Evolutionary conservation across 23 tunicate genomes (phyloP).

Genomic region (Halocynthia roretzi): DNA sequence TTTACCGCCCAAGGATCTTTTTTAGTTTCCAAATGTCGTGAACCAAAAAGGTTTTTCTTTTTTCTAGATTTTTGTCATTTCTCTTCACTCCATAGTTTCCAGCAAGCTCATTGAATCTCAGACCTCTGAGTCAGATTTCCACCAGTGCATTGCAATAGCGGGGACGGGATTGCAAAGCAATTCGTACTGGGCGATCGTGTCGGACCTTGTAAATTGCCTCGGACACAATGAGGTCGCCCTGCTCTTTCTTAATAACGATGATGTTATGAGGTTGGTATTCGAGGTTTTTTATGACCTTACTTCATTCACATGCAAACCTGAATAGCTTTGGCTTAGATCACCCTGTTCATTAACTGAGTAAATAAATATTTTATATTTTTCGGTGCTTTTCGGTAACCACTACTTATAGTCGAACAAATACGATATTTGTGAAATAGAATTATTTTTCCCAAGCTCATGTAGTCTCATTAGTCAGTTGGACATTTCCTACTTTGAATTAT

Average conservation of each 20-base stretch:
- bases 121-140: constrained; percentile 40
- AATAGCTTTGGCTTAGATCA: background rate
- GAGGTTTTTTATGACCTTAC: no score
- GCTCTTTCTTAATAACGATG: constrained; percentile 31
- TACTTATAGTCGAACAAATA: background rate
- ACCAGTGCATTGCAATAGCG: constrained; percentile 41
- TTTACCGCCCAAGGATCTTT: no score
- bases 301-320: no score
- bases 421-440: background rate
- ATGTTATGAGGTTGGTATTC: constrained; percentile 41
- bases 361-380: background rate
- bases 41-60: background rate
- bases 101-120: constrained; percentile 30
- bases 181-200: constrained; percentile 96
- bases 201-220: constrained; percentile 81
- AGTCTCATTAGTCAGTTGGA: background rate
- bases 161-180: constrained; percentile 32
- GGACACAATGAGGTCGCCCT: constrained; percentile 52
- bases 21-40: no score
- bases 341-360: background rate
- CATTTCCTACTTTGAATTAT: background rate
- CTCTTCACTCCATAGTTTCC: constrained; percentile 48
- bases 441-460: background rate
- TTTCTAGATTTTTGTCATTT: constrained; percentile 64
- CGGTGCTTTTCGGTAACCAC: background rate